Conservation (phyloP, 2,888 invertebrate species). For the Tipula unca region DNA sequence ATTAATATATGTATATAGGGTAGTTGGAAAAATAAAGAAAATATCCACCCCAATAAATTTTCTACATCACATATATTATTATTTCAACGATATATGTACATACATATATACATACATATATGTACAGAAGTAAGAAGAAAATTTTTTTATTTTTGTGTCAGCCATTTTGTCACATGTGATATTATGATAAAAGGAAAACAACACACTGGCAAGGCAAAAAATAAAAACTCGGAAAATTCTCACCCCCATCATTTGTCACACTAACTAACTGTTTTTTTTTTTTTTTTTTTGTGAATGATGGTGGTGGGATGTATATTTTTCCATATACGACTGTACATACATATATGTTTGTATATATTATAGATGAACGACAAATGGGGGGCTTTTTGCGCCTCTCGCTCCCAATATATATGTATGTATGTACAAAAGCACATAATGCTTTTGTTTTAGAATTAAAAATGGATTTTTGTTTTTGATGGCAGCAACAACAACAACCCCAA, state of each 20-base stretch:
- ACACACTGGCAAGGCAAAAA: not conserved
- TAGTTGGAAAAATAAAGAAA: not conserved
- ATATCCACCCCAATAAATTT: conserved; percentile 14
- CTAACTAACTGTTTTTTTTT: not conserved
- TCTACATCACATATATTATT: conserved; percentile 9
- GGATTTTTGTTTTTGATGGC: not conserved
- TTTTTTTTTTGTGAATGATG: not conserved
- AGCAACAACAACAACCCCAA: not conserved
- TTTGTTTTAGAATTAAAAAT: conserved; percentile 8
- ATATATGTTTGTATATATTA: not conserved
- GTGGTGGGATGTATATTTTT: not conserved
- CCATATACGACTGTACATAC: not conserved
- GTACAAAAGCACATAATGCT: not conserved
- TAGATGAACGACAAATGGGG: not conserved
- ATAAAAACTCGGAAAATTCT: not conserved
- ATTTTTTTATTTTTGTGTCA: not conserved
- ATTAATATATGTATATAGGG: not conserved
- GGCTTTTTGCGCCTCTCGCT: not conserved
- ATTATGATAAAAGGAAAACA: conserved; percentile 8
- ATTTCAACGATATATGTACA: not conserved
- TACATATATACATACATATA: not conserved
- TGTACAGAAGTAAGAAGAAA: conserved; percentile 9
- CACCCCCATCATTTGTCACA: not conserved
- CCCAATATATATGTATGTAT: no score
- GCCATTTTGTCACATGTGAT: conserved; percentile 14